phyloP scores from a whole-genome alignment of 2,888 invertebrate genomes.

The Synanthedon andrenaeformis region DNA sequence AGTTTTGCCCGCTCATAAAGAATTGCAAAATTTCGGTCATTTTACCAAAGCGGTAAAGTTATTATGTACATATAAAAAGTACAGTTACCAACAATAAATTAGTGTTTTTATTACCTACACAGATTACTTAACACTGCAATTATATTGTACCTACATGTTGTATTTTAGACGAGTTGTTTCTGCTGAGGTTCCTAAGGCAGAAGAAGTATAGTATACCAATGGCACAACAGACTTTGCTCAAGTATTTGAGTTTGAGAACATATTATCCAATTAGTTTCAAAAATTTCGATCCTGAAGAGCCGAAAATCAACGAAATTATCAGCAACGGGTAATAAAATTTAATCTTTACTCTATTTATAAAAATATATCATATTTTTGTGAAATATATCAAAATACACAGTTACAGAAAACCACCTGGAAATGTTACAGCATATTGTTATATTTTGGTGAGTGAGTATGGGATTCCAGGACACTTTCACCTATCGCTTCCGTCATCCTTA shows the following conservation, averaged over 20 bases:
- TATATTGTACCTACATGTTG: background rate
- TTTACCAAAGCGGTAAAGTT: too few relatives aligned
- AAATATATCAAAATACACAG: too few relatives aligned
- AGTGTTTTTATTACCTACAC: too few relatives aligned
- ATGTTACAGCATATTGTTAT: too few relatives aligned
- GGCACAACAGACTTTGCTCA: slow-evolving; percentile 82
- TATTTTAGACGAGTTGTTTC: slow-evolving; percentile 76
- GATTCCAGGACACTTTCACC: too few relatives aligned
- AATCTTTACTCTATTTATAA: background rate
- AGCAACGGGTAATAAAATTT: slow-evolving; percentile 68
- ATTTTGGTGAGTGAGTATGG: too few relatives aligned
- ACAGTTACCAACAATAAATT: too few relatives aligned
- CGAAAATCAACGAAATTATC: slow-evolving; percentile 74
- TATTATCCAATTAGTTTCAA: slow-evolving; percentile 75
- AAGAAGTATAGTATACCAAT: slow-evolving; percentile 84
- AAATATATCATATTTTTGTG: background rate
- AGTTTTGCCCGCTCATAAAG: too few relatives aligned
- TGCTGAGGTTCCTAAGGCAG: slow-evolving; percentile 79
- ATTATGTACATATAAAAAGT: too few relatives aligned
- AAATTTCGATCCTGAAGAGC: slow-evolving; percentile 74
- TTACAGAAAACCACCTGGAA: too few relatives aligned
- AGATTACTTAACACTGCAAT: background rate
- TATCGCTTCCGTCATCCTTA: too few relatives aligned
- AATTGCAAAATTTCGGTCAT: too few relatives aligned
- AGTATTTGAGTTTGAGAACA: slow-evolving; percentile 80